Base-by-base conservation (phyloP, 2,113 vertebrate genomes). In the Nothocercus julius region DNA sequence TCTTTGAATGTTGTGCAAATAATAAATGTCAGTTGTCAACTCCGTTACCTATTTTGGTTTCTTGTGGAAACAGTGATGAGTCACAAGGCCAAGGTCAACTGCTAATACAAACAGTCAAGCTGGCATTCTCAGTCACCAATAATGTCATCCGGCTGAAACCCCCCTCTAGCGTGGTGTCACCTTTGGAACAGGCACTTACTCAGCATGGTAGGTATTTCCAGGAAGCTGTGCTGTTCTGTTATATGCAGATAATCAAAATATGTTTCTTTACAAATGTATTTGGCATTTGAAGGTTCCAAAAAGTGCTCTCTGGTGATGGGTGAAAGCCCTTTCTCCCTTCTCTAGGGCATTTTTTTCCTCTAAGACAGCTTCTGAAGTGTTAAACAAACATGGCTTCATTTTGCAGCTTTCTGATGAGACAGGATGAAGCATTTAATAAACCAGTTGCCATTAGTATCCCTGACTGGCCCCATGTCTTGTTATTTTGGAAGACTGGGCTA, bases 71-170 rank as follows among this genome's bases (percentile, higher is more conserved):
- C 58, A 99, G 99, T 84, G 98, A 98, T 68, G 99, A 99, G 89
- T 98, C 98, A 63, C 99, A 99, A 7, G 98, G 99, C 67, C 99
- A 99, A 9, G 99, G 99, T 44, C 99, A 99, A 87, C 98, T 99
- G 89, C 98, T 99, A 54, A 99, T 99, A 96, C 99, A 99, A 97
- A 99, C 98, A 0, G 99, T 99, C 32, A 99, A 99, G 93, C 95
- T 99, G 97, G 99, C 99, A 0, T 99, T 99, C 96, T 99, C 99
- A 0, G 98, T 99, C 73, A 99, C 99, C 85, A 99, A 99, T 93
- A 99, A 99, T 6, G 99, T 99, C 63, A 99, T 99, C 96, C 98
- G 99, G 9, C 97, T 99, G 96, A 99, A 99, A 89, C 98, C 99
- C 1, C 98, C 98, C 3, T 98, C 98, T 4, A 98, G 98, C 0